A percentile compares a stretch with the other conserved stretches of the same genome.
These are phyloP conservation scores for Agrypnus murinus DNA, from an alignment of 2,888 invertebrate species.

Conservation along the genomic window DNA sequence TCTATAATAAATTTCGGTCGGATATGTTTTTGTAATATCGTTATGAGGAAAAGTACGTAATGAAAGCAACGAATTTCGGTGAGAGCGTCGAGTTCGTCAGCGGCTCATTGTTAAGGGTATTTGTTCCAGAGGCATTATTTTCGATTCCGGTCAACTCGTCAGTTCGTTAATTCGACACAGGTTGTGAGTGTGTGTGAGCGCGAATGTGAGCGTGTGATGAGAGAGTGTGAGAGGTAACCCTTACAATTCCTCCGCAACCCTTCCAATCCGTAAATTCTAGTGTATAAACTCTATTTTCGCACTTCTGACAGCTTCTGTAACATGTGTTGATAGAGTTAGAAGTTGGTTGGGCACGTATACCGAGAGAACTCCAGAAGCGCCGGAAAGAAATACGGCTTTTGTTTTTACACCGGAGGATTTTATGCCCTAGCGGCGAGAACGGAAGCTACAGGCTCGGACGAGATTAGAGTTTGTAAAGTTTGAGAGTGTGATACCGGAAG, in stretches of 20 bases:
- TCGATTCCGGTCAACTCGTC: conserved; percentile 45
- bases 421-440: conserved; percentile 45
- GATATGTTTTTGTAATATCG: neutral
- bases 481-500: conserved; percentile 38
- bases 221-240: conserved; percentile 28
- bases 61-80: neutral
- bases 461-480: conserved; percentile 45
- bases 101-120: conserved; percentile 16
- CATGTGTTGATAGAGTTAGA: conserved; percentile 56
- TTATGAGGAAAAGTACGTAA: neutral
- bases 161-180: conserved; percentile 45
- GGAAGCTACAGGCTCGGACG: conserved; percentile 41
- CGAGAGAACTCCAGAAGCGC: conserved; percentile 37
- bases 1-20: neutral
- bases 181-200: conserved; percentile 23
- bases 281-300: conserved; percentile 51
- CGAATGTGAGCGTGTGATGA: neutral
- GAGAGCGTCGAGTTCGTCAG: conserved; percentile 8
- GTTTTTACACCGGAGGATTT: conserved; percentile 54
- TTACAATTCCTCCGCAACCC: conserved; percentile 33
- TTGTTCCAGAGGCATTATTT: conserved; percentile 26
- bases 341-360: conserved; percentile 52
- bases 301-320: conserved; percentile 49
- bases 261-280: conserved; percentile 45
- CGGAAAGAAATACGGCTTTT: conserved; percentile 53